Conservation (phyloP, 2,113 vertebrate genomes). For the Dicaeum eximium region DNA sequence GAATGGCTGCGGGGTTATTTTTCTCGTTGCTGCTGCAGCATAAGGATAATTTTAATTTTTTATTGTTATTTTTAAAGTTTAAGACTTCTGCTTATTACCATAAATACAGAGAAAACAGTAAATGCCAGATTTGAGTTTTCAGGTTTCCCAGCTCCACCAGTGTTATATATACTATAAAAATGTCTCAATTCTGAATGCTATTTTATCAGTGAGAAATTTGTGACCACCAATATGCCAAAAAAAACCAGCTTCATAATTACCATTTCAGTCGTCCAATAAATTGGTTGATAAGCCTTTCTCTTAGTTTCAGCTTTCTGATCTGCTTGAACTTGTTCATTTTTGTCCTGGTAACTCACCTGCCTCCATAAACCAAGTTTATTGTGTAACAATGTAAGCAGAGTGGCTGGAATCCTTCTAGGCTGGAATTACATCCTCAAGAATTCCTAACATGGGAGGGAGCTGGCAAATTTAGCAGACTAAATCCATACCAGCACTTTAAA, state of each 20-base stretch:
- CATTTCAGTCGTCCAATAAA: background rate
- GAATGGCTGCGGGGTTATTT: background rate
- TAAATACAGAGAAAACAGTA: background rate
- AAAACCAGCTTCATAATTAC: background rate
- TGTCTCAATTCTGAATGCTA: background rate
- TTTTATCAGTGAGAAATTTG: background rate
- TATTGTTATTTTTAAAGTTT: background rate
- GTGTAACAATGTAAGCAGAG: background rate
- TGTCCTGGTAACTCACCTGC: background rate
- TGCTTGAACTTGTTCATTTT: background rate
- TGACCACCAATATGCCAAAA: background rate
- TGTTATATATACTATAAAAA: background rate
- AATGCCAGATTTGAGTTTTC: background rate
- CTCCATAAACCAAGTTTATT: background rate
- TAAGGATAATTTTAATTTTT: background rate
- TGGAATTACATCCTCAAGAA: background rate
- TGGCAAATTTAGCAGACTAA: background rate
- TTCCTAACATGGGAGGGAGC: background rate
- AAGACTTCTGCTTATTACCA: background rate
- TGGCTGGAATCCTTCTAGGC: background rate
- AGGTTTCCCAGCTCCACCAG: background rate
- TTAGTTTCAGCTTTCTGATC: background rate
- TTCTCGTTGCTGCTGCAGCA: background rate
- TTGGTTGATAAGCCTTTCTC: background rate
- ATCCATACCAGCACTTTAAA: conserved; percentile 16